phyloP scores from a whole-genome alignment of 2,888 invertebrate genomes.

The Amphipoea oculea region DNA sequence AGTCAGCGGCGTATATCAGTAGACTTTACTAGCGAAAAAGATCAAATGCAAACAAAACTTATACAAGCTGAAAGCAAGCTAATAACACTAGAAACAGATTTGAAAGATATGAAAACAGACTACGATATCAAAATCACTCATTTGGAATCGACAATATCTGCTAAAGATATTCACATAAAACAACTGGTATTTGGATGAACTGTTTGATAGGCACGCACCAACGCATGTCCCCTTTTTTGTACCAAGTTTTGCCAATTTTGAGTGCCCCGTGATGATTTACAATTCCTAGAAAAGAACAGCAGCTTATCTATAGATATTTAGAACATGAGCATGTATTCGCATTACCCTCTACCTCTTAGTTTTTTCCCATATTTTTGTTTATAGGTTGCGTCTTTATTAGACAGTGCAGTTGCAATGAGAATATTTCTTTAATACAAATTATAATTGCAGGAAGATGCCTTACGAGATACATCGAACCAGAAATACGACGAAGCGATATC shows the following conservation, averaged over 20 bases:
- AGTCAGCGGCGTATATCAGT: slow-evolving; percentile 84
- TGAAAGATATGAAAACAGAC: slow-evolving; percentile 89
- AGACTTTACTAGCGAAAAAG: slow-evolving; percentile 87
- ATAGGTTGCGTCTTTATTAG: background rate
- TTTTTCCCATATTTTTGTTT: background rate
- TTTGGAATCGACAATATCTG: slow-evolving; percentile 90
- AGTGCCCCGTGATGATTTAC: slow-evolving; percentile 16
- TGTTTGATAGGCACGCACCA: slow-evolving; percentile 56
- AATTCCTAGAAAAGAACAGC: slow-evolving; percentile 4
- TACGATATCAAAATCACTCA: slow-evolving; percentile 91
- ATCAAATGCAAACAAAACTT: slow-evolving; percentile 85
- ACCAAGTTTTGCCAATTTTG: slow-evolving; percentile 17
- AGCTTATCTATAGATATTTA: slow-evolving; percentile 34
- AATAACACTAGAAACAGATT: slow-evolving; percentile 87
- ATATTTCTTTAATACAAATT: background rate
- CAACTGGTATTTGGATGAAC: slow-evolving; percentile 88
- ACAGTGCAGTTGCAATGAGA: background rate
- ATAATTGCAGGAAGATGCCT: slow-evolving; percentile 82
- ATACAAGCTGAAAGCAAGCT: slow-evolving; percentile 86
- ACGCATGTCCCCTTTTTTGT: slow-evolving; percentile 62
- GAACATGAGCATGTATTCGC: slow-evolving; percentile 44
- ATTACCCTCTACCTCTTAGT: slow-evolving; percentile 17
- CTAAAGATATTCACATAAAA: slow-evolving; percentile 91
- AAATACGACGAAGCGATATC: slow-evolving; percentile 88
- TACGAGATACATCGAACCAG: slow-evolving; percentile 85